Evolutionary conservation across 35 echinoderm and acorn worm species (phyloP).

Genomic region (Lytechinus variegatus): DNA sequence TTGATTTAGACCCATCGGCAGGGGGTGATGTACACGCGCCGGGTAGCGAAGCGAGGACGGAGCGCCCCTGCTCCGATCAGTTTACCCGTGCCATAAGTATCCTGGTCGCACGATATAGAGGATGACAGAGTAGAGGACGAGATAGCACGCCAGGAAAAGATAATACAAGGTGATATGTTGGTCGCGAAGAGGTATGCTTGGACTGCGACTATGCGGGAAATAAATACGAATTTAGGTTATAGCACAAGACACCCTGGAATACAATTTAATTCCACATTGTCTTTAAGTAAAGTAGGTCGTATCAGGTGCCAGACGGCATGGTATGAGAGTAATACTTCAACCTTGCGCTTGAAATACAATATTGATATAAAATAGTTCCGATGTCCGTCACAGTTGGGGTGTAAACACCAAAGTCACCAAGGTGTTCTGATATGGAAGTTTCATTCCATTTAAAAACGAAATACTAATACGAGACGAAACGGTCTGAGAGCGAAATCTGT

Average conservation of each 20-base stretch:
- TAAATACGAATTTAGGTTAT: neutral
- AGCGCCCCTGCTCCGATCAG: neutral
- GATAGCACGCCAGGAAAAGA: neutral
- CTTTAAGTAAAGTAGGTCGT: conserved; percentile 2
- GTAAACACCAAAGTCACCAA: neutral
- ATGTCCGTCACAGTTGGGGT: neutral
- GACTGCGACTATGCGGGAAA: neutral
- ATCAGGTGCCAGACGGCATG: neutral
- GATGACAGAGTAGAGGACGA: neutral
- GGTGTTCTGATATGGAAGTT: neutral
- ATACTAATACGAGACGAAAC: neutral
- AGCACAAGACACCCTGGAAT: neutral
- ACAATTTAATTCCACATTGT: neutral
- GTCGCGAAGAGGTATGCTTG: neutral
- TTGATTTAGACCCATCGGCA: neutral
- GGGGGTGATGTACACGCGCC: neutral
- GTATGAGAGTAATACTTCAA: neutral
- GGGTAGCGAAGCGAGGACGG: neutral
- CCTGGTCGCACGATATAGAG: neutral
- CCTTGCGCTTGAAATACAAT: neutral
- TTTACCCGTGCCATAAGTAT: neutral
- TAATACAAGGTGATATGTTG: neutral
- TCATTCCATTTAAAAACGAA: neutral
- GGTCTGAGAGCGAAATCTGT: neutral
- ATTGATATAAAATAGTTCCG: neutral